Percentiles rank a stretch among this genome's conserved stretches.
phyloP scores from a whole-genome alignment of 2,797 vertebrate genomes.

The Buphagus erythrorhynchus region DNA sequence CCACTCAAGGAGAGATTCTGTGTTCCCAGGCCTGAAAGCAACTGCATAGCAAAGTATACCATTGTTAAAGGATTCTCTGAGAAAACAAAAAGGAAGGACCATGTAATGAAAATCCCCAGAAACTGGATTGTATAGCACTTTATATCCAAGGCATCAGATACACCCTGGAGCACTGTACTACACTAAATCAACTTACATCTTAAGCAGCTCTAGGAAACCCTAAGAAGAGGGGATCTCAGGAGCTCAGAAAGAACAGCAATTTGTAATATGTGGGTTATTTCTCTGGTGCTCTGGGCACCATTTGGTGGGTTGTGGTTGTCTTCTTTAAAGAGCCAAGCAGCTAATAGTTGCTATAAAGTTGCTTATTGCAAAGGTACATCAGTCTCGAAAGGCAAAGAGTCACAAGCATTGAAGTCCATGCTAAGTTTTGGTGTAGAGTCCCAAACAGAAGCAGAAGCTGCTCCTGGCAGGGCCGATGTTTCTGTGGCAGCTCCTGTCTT shows the following conservation, averaged over 20 bases:
- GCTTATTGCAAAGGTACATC: too few species aligned
- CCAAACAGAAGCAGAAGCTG: too few species aligned
- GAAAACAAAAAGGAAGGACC: neutral
- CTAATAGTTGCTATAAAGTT: too few species aligned
- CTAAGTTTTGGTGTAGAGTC: too few species aligned
- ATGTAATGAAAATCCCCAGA: neutral
- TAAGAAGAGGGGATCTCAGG: neutral
- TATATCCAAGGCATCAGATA: neutral
- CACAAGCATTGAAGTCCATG: too few species aligned
- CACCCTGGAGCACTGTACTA: neutral
- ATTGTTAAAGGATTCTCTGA: neutral
- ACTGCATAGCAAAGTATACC: neutral
- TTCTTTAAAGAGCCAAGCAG: too few species aligned
- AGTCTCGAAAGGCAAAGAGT: too few species aligned
- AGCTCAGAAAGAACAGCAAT: neutral
- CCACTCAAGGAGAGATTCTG: neutral
- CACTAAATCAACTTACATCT: neutral
- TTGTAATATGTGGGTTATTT: neutral
- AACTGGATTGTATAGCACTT: neutral
- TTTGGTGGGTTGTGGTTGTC: too few species aligned
- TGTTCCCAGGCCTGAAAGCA: neutral
- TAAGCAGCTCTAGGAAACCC: neutral
- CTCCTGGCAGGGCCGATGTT: too few species aligned
- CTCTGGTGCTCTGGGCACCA: too few species aligned
- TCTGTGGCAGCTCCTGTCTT: too few species aligned